Conservation (phyloP, 2,797 vertebrate genomes). For the Platyrinchus mystaceus region DNA sequence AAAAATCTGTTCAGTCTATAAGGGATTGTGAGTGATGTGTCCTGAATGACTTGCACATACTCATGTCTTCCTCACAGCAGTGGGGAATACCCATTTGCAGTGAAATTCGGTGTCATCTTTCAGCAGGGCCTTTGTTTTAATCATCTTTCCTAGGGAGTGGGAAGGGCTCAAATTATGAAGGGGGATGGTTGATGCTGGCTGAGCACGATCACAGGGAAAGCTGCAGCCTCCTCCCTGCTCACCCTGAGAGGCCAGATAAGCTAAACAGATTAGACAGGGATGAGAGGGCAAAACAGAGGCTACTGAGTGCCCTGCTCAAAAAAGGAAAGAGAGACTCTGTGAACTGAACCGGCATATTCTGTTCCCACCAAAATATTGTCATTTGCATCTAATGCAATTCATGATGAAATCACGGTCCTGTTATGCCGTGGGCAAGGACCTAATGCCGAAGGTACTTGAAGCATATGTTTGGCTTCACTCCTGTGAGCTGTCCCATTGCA, state of each 20-base stretch:
- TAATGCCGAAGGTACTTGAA: not conserved
- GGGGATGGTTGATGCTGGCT: not conserved
- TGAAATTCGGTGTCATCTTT: conserved; percentile 43
- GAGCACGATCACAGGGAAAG: not conserved
- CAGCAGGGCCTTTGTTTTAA: conserved; percentile 34
- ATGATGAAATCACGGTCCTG: not conserved
- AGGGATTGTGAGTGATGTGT: conserved; percentile 13
- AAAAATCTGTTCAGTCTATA: not conserved
- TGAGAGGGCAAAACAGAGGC: not conserved
- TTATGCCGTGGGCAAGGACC: not conserved
- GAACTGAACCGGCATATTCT: not conserved
- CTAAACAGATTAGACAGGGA: not conserved
- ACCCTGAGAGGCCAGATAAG: not conserved
- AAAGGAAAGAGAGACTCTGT: not conserved
- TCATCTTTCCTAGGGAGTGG: not conserved
- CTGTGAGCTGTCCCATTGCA: not conserved
- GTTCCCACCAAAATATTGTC: not conserved
- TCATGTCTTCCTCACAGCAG: not conserved
- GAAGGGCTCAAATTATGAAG: not conserved
- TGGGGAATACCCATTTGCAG: not conserved
- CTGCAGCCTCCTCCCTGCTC: not conserved
- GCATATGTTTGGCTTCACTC: not conserved
- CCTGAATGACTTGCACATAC: conserved; percentile 8
- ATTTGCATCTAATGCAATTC: not conserved
- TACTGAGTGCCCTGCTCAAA: not conserved